These are phyloP conservation scores for Cosmopolites sordidus DNA, from an alignment of 2,888 invertebrate species.

Conservation along the genomic window DNA sequence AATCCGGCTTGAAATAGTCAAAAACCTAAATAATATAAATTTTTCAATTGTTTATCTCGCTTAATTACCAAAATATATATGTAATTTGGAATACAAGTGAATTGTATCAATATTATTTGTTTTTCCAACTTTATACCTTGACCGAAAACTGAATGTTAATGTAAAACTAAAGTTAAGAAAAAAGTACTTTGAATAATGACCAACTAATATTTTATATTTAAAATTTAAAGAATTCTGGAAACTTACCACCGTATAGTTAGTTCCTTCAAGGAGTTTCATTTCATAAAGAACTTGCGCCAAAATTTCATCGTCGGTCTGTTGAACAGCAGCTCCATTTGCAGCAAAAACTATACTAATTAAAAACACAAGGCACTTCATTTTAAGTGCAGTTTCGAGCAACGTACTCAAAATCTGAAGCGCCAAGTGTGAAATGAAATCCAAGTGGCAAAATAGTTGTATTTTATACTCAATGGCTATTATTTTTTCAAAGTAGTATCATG, in stretches of 20 bases:
- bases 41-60: too few relatives aligned
- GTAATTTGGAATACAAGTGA: too few relatives aligned
- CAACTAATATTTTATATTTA: too few relatives aligned
- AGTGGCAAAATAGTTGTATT: background rate
- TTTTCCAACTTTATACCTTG: too few relatives aligned
- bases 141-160: too few relatives aligned
- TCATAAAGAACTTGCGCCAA: background rate
- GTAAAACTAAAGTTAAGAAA: too few relatives aligned
- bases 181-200: too few relatives aligned
- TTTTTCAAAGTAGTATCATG: background rate
- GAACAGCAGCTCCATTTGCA: conserved; percentile 5
- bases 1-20: too few relatives aligned
- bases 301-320: conserved; percentile 2
- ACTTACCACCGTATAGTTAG: conserved; percentile 19
- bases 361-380: conserved; percentile 11
- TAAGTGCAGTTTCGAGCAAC: background rate
- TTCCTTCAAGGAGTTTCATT: conserved; percentile 7
- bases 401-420: background rate
- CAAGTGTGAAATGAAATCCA: background rate
- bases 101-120: too few relatives aligned
- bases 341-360: conserved; percentile 5
- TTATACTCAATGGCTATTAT: background rate
- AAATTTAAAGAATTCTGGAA: too few relatives aligned
- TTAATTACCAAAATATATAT: too few relatives aligned
- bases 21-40: too few relatives aligned